Evolutionary conservation across 1,140 invertebrate species (phyloP), one percentile per base, ranked within the genome.

Genomic region (Streblospio benedicti): DNA sequence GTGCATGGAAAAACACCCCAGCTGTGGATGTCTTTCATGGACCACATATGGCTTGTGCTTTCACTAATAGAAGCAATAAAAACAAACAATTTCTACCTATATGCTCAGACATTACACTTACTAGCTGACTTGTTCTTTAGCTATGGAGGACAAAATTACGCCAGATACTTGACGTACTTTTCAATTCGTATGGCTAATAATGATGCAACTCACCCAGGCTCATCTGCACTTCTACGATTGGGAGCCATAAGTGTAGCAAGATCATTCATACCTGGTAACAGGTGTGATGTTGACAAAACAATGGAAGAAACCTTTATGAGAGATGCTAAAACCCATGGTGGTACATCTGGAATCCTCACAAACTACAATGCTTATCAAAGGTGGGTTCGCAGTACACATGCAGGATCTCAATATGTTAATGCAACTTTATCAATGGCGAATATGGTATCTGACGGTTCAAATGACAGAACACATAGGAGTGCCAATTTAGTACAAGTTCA

Each of bases 321-420:
- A 9, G 9, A 38, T 38, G 35, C 35, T 9, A 49, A 25, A 14
- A 9, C 14, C 6, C 45, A 20, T 25, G 45, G 14, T 49, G 20
- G 45, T 9, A 20, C 20, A 25, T 12, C 45, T 49, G 6, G 45
- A 6, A 12, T 49, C 6, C 20, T 49, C 20, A 64, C 55, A 31
- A 38, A 51, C 1, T 65, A 56, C 57, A 23, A 60, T 31, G 66
- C 67, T 4, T 65, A 69, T 38, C 62, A 64, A 45, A 65, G 65
- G 35, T 67, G 64, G 32, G 65, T 67, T 44, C 60, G 67, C 55
- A 65, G 63, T 2, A n/a, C 65, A 65, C 47, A 65, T 65, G 59
- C 53, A 50, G 28, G 43, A 61, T 59, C 23, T 65, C 62, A 58
- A 32, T 31, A n/a, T 44, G 38, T 32, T 38, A 45, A 0, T 52